Percentiles rank a stretch among this genome's conserved stretches.
These are phyloP conservation scores for Casuarius casuarius DNA, from an alignment of 2,113 vertebrate species.

Conservation along the genomic window DNA sequence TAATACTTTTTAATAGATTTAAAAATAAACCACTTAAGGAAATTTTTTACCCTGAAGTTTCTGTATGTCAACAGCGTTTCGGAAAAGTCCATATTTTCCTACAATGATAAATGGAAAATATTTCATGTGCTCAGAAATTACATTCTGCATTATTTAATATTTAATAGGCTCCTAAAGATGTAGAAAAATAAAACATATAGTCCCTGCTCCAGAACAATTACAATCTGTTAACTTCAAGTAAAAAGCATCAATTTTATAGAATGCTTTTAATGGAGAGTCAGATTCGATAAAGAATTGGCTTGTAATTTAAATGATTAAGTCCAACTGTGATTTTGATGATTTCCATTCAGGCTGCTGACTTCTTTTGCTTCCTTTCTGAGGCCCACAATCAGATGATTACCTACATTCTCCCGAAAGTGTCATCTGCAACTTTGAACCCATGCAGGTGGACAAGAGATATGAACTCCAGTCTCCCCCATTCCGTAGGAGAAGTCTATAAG, in stretches of 20 bases:
- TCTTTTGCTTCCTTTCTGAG: background rate
- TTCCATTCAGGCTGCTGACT: background rate
- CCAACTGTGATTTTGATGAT: background rate
- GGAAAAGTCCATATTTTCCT: background rate
- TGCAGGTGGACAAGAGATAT: background rate
- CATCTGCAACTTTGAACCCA: background rate
- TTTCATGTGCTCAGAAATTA: background rate
- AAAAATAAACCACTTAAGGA: background rate
- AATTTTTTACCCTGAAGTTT: background rate
- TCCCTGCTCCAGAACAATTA: background rate
- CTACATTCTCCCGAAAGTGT: background rate
- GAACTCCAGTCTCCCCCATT: background rate
- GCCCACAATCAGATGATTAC: background rate
- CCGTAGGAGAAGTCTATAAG: background rate
- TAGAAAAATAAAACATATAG: background rate
- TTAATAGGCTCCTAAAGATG: background rate
- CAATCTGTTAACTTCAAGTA: background rate
- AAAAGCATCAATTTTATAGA: background rate
- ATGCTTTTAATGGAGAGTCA: background rate
- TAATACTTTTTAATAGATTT: background rate
- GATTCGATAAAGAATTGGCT: background rate
- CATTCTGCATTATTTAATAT: background rate
- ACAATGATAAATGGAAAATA: background rate
- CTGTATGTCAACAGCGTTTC: background rate
- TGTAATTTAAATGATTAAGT: background rate